Percentiles rank a stretch among this genome's conserved stretches.
Evolutionary conservation across 2,888 invertebrate species (phyloP).

Genomic region (Brachycybe producta): DNA sequence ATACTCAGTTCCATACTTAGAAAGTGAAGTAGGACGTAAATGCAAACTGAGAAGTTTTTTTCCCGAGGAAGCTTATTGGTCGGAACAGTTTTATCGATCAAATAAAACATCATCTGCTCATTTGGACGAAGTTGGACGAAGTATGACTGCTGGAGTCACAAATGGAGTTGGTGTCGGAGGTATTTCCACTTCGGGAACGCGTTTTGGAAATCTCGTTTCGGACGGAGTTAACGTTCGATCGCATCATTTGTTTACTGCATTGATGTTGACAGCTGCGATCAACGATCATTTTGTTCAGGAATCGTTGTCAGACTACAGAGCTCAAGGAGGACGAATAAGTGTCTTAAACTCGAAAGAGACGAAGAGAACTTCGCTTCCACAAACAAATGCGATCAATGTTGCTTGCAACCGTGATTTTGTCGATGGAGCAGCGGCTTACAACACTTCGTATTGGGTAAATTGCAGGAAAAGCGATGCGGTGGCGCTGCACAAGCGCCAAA

Average conservation of each 20-base stretch:
- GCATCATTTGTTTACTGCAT: slow-evolving; percentile 57
- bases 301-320: slow-evolving; percentile 69
- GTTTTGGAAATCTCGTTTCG: too few species aligned
- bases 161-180: neutral
- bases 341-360: slow-evolving; percentile 19
- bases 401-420: too few species aligned
- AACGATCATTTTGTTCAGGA: slow-evolving; percentile 53
- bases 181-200: neutral
- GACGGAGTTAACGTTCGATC: slow-evolving; percentile 21
- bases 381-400: too few species aligned
- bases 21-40: slow-evolving; percentile 65
- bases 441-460: too few species aligned
- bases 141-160: neutral
- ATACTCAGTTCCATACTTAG: slow-evolving; percentile 72
- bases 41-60: slow-evolving; percentile 60
- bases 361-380: too few species aligned
- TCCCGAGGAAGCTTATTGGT: slow-evolving; percentile 52
- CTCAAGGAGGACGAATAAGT: slow-evolving; percentile 55
- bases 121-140: neutral
- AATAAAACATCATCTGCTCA: neutral
- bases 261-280: slow-evolving; percentile 49
- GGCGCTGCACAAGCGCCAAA: too few species aligned
- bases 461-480: too few species aligned
- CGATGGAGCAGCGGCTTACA: too few species aligned
- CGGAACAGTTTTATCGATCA: slow-evolving; percentile 31